These are phyloP conservation scores for Aegotheles bennettii DNA, from an alignment of 2,113 vertebrate genomes.

Conservation along the genomic window DNA sequence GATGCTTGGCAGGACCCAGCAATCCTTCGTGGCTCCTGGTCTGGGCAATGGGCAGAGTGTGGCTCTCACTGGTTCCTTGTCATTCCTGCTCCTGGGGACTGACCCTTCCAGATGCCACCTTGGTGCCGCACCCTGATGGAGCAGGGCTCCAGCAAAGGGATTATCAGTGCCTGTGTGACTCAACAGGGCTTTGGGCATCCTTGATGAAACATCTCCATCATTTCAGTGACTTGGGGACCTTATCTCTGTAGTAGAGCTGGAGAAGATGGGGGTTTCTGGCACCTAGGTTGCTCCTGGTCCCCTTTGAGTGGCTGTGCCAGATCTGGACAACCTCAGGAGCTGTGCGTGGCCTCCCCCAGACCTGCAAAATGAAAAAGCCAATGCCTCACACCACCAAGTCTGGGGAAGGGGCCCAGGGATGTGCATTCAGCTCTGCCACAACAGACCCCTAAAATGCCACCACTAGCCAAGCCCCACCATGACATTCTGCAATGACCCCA, in stretches of 20 bases:
- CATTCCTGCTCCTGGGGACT: not conserved
- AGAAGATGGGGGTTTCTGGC: not conserved
- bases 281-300: not conserved
- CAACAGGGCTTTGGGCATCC: not conserved
- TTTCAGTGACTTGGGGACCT: not conserved
- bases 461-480: not conserved
- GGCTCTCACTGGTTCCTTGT: not conserved
- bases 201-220: not conserved
- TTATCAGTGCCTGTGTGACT: not conserved
- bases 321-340: not conserved
- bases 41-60: not conserved
- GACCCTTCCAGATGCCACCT: not conserved
- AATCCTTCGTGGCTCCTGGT: not conserved
- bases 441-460: not conserved
- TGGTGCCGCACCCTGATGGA: fast-evolving
- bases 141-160: not conserved
- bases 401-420: not conserved
- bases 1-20: not conserved
- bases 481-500: fast-evolving
- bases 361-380: not conserved
- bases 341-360: not conserved
- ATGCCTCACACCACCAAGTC: not conserved
- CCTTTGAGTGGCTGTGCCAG: not conserved
- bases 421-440: not conserved
- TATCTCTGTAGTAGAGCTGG: not conserved